Conservation (phyloP, 2,797 vertebrate genomes). For the Dromococcyx pavoninus region DNA sequence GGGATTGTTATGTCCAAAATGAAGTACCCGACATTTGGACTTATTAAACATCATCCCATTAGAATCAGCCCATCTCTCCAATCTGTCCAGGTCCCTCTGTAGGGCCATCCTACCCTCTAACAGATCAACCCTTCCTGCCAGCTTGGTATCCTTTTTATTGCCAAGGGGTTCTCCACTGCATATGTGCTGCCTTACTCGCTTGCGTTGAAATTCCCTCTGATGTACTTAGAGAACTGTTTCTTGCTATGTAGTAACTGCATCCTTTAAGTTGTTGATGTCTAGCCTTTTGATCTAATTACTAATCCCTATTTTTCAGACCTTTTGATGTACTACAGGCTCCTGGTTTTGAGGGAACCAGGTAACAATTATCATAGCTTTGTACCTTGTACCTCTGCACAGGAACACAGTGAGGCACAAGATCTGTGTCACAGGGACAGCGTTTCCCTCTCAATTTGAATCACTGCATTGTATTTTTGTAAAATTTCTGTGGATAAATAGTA, state of each 20-base stretch:
- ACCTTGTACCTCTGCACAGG: not conserved
- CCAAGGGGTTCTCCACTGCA: not conserved
- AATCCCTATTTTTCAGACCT: not conserved
- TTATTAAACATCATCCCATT: too few relatives aligned
- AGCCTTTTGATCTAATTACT: not conserved
- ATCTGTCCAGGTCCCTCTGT: too few relatives aligned
- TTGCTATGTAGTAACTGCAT: not conserved
- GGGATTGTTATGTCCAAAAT: too few relatives aligned
- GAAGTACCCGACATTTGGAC: too few relatives aligned
- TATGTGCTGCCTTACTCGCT: not conserved
- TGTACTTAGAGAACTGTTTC: not conserved
- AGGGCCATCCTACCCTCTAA: too few relatives aligned
- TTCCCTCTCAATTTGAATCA: not conserved
- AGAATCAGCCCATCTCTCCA: too few relatives aligned
- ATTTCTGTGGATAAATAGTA: not conserved
- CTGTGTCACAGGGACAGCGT: not conserved
- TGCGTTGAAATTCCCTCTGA: not conserved
- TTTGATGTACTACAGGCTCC: conserved; percentile 3
- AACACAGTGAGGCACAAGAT: not conserved
- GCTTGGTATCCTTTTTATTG: not conserved
- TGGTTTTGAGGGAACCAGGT: not conserved
- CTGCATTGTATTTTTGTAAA: not conserved
- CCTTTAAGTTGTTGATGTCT: not conserved
- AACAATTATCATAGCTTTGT: not conserved
- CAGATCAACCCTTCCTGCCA: too few relatives aligned